Conservation (phyloP, 2,888 invertebrate species). For the Microchrysa polita region DNA sequence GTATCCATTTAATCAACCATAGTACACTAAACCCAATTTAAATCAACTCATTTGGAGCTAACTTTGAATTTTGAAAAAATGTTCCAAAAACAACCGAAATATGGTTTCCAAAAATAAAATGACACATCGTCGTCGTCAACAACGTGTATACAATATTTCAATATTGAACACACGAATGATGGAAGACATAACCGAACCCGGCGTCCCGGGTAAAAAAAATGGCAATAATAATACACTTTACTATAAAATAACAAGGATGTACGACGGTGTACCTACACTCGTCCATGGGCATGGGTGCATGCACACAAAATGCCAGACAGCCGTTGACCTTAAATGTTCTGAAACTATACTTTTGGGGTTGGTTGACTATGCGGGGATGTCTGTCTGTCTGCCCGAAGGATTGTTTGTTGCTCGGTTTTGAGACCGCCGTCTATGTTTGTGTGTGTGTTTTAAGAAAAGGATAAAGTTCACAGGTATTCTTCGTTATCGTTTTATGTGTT, state of each 20-base stretch:
- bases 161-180: conserved; percentile 9
- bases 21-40: too few relatives aligned
- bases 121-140: too few relatives aligned
- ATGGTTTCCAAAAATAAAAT: too few relatives aligned
- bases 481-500: background rate
- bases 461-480: conserved; percentile 39
- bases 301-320: conserved; percentile 38
- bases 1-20: too few relatives aligned
- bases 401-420: conserved; percentile 19
- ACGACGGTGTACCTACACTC: background rate
- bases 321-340: conserved; percentile 40
- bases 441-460: conserved; percentile 23
- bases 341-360: conserved; percentile 29
- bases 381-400: conserved; percentile 31
- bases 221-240: conserved; percentile 37
- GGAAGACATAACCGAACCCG: conserved; percentile 9
- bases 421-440: too few relatives aligned
- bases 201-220: too few relatives aligned
- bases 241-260: conserved; percentile 9
- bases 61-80: too few relatives aligned
- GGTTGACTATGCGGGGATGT: conserved; percentile 30
- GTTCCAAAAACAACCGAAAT: too few relatives aligned
- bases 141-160: background rate
- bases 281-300: conserved; percentile 1
- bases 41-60: too few relatives aligned